A percentile compares a stretch with the other conserved stretches of the same genome.
Evolutionary conservation across 2,888 invertebrate genomes (phyloP).

Genomic region (Stramonita haemastoma): DNA sequence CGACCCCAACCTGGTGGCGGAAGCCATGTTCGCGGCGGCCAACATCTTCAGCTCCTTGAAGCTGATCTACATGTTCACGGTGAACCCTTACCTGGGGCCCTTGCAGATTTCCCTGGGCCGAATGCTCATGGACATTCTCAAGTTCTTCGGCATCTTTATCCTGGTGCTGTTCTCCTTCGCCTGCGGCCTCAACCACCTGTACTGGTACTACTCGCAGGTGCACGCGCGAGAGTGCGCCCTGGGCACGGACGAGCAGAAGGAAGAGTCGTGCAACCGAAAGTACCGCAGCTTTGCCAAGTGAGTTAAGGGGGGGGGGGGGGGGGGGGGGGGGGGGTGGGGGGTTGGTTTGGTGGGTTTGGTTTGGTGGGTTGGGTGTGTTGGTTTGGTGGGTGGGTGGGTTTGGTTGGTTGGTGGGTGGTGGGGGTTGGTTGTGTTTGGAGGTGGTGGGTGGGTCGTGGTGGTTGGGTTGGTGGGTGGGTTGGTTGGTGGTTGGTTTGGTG

Average conservation of each 20-base stretch:
- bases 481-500: too few species aligned
- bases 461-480: too few species aligned
- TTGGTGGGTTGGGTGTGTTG: background rate
- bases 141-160: conserved; percentile 93
- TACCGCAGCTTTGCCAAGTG: conserved; percentile 77
- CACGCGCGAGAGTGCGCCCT: conserved; percentile 40
- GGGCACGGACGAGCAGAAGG: conserved; percentile 27
- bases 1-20: conserved; percentile 95
- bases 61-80: conserved; percentile 93
- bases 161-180: conserved; percentile 90
- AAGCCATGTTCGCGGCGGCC: conserved; percentile 93
- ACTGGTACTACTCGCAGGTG: conserved; percentile 85
- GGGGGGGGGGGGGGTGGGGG: background rate
- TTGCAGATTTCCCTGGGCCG: conserved; percentile 92
- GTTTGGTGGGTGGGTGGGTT: background rate
- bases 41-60: conserved; percentile 96
- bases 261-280: conserved; percentile 74
- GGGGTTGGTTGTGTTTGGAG: too few species aligned
- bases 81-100: conserved; percentile 94
- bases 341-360: background rate
- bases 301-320: conserved; percentile 47
- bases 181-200: conserved; percentile 91
- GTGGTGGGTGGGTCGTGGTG: too few species aligned
- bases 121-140: conserved; percentile 88
- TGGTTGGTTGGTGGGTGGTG: too few species aligned